A percentile compares a stretch with the other conserved stretches of the same genome.
These are phyloP conservation scores for Chirona hameri DNA, from an alignment of 2,888 invertebrate species.

Conservation along the genomic window DNA sequence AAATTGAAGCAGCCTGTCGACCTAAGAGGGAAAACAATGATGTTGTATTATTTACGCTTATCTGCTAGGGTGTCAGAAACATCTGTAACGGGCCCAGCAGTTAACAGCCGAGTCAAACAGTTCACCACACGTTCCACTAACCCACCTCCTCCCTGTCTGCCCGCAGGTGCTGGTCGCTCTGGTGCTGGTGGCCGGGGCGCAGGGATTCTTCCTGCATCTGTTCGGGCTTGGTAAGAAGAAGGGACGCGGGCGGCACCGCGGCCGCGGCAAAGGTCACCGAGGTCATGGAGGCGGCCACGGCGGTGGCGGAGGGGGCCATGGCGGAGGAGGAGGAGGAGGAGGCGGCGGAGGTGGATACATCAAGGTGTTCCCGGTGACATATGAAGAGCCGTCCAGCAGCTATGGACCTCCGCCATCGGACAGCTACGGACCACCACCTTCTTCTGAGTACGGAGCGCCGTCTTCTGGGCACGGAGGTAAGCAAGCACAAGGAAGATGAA, in stretches of 20 bases:
- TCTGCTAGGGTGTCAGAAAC: too few relatives aligned
- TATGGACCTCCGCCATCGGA: neutral
- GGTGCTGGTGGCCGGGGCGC: neutral
- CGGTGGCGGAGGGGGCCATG: neutral
- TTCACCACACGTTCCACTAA: too few relatives aligned
- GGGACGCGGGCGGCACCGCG: neutral
- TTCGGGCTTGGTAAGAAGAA: neutral
- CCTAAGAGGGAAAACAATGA: too few relatives aligned
- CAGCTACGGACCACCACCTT: neutral
- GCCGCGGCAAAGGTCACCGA: neutral
- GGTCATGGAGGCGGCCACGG: neutral
- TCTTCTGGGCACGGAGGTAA: neutral
- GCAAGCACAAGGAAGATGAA: too few relatives aligned
- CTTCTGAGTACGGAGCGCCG: neutral
- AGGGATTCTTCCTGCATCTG: neutral
- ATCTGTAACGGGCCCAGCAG: too few relatives aligned
- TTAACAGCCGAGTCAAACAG: too few relatives aligned
- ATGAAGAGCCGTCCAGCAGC: neutral
- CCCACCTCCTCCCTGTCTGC: too few relatives aligned
- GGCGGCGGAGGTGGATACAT: neutral
- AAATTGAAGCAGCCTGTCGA: too few relatives aligned
- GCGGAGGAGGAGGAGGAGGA: neutral
- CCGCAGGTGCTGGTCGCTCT: neutral
- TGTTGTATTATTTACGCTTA: too few relatives aligned
- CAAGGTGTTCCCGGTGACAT: neutral